Evolutionary conservation across 2,888 invertebrate species (phyloP), one percentile per base, ranked within the genome.

Genomic region (Sphaeridia pumilis): DNA sequence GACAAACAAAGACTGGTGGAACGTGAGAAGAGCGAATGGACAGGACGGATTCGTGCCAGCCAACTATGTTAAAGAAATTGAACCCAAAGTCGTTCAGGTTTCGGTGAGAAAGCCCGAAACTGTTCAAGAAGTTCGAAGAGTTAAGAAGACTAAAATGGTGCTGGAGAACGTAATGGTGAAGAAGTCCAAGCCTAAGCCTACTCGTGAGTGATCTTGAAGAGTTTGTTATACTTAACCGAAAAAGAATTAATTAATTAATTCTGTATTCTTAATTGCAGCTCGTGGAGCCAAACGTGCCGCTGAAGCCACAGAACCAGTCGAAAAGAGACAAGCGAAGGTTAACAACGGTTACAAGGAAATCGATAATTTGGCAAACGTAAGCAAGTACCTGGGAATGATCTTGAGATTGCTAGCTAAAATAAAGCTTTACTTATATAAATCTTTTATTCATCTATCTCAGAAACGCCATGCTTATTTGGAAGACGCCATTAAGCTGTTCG

Each of bases 1-100:
- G 73, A 93, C 90, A 5, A 97, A 95, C 73, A 82, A 85, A 0
- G 98, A 98, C 70, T 97, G 97, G 97, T 98, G 98, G 98, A 89
- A 89, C 66, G 88, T 95, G n/a, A 77, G 92, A 14, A 90, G 90
- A 70, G 81, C 83, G 0, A 89, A 88, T 68, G 86, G 94, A 0
- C 80, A 81, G 0, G 95, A 95, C 67, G 97, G 97, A 1, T 98
- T 94, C 71, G 94, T 97, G 3, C 98, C 98, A 0, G 94, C 93
- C 1, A 94, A 92, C 73, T 97, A 97, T 71, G 89, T 97, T 14
- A 79, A 84, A 28, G 92, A 93, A 72, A 80, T 90, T 44, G 92
- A 93, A 61, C 87, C 93, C 0, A 80, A 90, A 58, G 79, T 88
- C 0, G 84, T 87, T 2, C 75, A 82, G 73, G 81, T 88, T n/a